Conservation (phyloP, 53 echinoderm and acorn worm species). For the Actinopyga echinites region DNA sequence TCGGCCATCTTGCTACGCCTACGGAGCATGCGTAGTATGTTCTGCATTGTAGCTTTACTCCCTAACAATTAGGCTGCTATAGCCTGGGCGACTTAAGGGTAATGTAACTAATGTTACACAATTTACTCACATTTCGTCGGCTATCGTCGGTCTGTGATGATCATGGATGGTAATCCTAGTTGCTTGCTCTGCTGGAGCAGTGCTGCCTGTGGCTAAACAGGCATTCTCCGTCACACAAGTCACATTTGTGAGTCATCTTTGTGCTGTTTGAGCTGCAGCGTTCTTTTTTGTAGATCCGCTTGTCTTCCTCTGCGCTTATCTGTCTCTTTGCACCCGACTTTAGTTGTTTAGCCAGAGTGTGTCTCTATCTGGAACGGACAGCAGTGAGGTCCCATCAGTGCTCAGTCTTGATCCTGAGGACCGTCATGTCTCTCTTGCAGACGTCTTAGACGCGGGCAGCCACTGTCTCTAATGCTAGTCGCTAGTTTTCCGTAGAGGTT, state of each 20-base stretch:
- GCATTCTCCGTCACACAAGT: constrained; percentile 39
- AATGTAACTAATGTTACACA: too few species aligned
- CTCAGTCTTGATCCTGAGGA: constrained; percentile 30
- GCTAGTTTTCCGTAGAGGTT: constrained; percentile 57
- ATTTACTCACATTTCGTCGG: too few species aligned
- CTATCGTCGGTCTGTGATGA: too few species aligned
- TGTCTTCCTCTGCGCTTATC: constrained; percentile 25
- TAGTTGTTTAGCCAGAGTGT: background rate
- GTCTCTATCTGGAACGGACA: constrained; percentile 17
- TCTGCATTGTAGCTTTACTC: too few species aligned
- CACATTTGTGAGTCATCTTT: constrained; percentile 17
- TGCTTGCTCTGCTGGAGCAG: too few species aligned
- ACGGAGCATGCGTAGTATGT: too few species aligned
- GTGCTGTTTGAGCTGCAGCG: background rate
- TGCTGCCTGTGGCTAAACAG: too few species aligned
- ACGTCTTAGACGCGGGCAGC: constrained; percentile 51
- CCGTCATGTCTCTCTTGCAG: constrained; percentile 57
- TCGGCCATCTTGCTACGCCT: too few species aligned
- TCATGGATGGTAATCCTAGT: too few species aligned
- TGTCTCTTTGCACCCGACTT: constrained; percentile 21
- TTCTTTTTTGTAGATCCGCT: constrained; percentile 6
- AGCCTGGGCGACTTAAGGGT: too few species aligned
- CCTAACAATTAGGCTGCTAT: too few species aligned
- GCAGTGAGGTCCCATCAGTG: constrained; percentile 44
- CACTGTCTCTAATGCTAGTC: constrained; percentile 3